These are phyloP conservation scores for Ornithorhynchus anatinus DNA, from an alignment of 2,113 vertebrate genomes.

Conservation along the genomic window DNA sequence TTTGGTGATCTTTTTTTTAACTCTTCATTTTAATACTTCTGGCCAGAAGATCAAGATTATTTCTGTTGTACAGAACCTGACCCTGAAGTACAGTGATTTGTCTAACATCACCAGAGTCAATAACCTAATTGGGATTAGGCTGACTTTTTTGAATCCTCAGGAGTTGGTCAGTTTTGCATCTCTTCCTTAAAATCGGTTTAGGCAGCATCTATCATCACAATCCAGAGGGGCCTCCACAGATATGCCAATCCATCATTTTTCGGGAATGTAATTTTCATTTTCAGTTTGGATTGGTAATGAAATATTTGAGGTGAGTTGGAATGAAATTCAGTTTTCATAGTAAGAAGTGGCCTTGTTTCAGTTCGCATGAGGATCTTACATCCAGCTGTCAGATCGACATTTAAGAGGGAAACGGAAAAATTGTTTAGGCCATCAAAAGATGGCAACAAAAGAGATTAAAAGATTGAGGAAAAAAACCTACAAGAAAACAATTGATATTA, in stretches of 20 bases:
- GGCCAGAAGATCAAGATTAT: background rate
- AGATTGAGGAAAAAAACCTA: background rate
- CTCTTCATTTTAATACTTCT: background rate
- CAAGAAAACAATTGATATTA: background rate
- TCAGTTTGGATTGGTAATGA: constrained; percentile 24
- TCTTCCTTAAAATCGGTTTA: background rate
- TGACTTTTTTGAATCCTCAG: background rate
- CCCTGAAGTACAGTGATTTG: background rate
- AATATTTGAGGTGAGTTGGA: constrained; percentile 32
- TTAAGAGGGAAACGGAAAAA: background rate
- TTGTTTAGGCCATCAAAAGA: background rate
- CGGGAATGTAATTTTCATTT: background rate
- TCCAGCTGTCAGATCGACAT: constrained; percentile 29
- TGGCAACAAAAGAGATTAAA: background rate
- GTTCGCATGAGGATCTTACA: background rate
- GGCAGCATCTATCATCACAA: constrained; percentile 1
- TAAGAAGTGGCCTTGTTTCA: background rate
- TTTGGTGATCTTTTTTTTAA: background rate
- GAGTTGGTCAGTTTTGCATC: constrained; percentile 6
- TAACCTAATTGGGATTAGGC: background rate
- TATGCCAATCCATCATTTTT: constrained; percentile 2
- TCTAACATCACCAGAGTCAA: background rate
- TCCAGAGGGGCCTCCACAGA: constrained; percentile 8
- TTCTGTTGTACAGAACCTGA: background rate
- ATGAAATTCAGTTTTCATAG: background rate